Percentiles rank a stretch among this genome's conserved stretches.
Conservation (phyloP, 2,888 invertebrate species). For the Drosophila seclusa region DNA sequence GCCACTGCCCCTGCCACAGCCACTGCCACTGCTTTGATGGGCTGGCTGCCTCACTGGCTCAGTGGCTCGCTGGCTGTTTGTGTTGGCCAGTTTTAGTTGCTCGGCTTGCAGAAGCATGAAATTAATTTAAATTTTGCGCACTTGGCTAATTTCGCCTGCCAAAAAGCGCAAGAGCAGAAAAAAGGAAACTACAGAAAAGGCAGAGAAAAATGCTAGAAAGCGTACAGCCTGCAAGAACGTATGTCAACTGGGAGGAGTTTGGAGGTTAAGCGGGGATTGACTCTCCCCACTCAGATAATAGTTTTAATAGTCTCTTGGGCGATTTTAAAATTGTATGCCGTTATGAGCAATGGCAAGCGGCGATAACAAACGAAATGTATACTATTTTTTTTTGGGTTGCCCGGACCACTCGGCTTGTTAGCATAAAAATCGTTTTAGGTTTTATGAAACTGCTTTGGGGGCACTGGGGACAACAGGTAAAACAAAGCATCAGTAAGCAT, state of each 20-base stretch:
- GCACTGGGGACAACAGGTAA: constrained; percentile 43
- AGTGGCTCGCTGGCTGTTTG: constrained; percentile 39
- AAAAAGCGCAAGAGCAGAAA: constrained; percentile 45
- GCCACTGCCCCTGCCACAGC: constrained; percentile 9
- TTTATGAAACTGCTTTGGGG: constrained; percentile 37
- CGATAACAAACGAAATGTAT: constrained; percentile 42
- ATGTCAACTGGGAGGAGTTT: constrained; percentile 23
- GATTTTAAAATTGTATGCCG: constrained; percentile 54
- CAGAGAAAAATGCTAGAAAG: constrained; percentile 20
- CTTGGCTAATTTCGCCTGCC: constrained; percentile 69
- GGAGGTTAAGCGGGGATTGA: not conserved
- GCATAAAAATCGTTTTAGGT: constrained; percentile 50
- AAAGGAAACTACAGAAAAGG: constrained; percentile 12
- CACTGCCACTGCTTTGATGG: not conserved
- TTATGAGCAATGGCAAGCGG: constrained; percentile 44
- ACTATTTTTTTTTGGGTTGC: not conserved
- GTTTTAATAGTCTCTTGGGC: constrained; percentile 73
- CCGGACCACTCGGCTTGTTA: constrained; percentile 33
- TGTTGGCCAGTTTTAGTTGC: constrained; percentile 65
- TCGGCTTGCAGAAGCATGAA: constrained; percentile 72
- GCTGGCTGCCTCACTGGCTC: constrained; percentile 21
- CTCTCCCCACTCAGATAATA: constrained; percentile 53
- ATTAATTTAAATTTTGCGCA: constrained; percentile 74
- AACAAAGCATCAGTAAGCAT: constrained; percentile 24
- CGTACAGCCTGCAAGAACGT: constrained; percentile 34